A percentile compares a stretch with the other conserved stretches of the same genome.
Conservation (phyloP, 1,140 invertebrate genomes). For the Theocolax elegans region DNA sequence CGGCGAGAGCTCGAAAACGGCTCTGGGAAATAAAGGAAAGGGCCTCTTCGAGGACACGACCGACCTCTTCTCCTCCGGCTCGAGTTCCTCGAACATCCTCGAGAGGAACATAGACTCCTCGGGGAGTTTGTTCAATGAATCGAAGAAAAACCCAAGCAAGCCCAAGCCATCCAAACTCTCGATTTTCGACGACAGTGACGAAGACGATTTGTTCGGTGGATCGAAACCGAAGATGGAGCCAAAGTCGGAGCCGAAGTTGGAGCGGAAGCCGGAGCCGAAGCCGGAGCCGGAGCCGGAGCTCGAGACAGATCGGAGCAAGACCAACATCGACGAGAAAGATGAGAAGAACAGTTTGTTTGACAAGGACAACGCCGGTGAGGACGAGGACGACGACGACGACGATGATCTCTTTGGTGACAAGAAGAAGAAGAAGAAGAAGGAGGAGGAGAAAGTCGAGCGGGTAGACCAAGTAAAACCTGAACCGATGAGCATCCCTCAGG, state of each 20-base stretch:
- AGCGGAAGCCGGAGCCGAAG: background rate
- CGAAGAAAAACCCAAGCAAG: conserved; percentile 2
- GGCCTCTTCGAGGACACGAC: conserved; percentile 25
- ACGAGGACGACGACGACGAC: conserved; percentile 52
- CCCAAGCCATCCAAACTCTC: conserved; percentile 18
- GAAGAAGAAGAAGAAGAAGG: conserved; percentile 23
- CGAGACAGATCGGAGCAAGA: background rate
- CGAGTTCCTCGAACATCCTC: conserved; percentile 5
- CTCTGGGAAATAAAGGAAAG: background rate
- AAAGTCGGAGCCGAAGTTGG: conserved; percentile 11
- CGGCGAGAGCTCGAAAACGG: background rate
- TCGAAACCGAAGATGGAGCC: conserved; percentile 6
- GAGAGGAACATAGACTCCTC: conserved; percentile 1
- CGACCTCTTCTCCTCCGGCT: conserved; percentile 46
- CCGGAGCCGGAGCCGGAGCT: background rate
- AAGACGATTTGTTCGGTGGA: conserved; percentile 45
- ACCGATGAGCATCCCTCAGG: no score
- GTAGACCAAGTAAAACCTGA: no score
- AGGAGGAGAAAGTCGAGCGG: background rate
- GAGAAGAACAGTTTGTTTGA: conserved; percentile 49
- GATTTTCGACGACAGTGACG: conserved; percentile 49
- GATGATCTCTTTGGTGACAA: conserved; percentile 51
- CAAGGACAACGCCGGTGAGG: conserved; percentile 51
- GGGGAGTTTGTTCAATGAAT: conserved; percentile 12
- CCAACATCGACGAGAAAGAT: background rate